A percentile compares a stretch with the other conserved stretches of the same genome.
These are phyloP conservation scores for Perizoma affinitatum DNA, from an alignment of 2,888 invertebrate genomes.

Conservation along the genomic window DNA sequence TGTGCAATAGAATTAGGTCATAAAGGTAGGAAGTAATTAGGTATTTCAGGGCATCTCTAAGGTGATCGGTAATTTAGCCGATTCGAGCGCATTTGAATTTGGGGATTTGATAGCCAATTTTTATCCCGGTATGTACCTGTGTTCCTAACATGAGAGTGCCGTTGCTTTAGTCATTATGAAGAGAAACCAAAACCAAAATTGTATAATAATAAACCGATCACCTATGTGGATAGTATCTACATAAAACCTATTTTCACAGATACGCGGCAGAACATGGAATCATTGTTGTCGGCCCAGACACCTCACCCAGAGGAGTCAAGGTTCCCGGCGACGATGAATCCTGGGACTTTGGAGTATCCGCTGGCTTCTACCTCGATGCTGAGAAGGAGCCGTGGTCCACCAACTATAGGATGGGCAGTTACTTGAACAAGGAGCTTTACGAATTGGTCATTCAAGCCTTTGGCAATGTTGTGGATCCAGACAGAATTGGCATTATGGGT, in stretches of 20 bases:
- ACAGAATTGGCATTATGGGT: slow-evolving; percentile 90
- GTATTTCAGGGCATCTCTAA: no score
- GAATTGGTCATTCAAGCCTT: slow-evolving; percentile 90
- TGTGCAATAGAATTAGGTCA: no score
- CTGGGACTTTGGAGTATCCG: slow-evolving; percentile 97
- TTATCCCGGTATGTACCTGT: no score
- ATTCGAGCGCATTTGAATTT: no score
- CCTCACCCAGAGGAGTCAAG: slow-evolving; percentile 95
- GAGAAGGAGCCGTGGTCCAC: slow-evolving; percentile 95
- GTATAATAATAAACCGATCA: no score
- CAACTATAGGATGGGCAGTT: slow-evolving; percentile 97
- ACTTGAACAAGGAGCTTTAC: slow-evolving; percentile 94
- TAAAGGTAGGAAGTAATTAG: no score
- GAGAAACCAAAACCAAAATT: no score
- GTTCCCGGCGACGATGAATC: slow-evolving; percentile 95
- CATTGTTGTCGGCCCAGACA: slow-evolving; percentile 96
- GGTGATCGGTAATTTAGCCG: no score
- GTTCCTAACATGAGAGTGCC: no score
- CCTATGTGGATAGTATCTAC: no score
- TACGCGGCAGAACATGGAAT: slow-evolving; percentile 94
- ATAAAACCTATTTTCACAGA: slow-evolving; percentile 49
- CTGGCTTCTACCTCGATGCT: slow-evolving; percentile 98
- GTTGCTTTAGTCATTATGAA: no score
- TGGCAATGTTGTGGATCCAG: slow-evolving; percentile 71
- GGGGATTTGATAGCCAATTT: no score